Percentiles rank a stretch among this genome's conserved stretches.
These are phyloP conservation scores for Camarhynchus parvulus DNA, from an alignment of 2,113 vertebrate species.

Conservation along the genomic window DNA sequence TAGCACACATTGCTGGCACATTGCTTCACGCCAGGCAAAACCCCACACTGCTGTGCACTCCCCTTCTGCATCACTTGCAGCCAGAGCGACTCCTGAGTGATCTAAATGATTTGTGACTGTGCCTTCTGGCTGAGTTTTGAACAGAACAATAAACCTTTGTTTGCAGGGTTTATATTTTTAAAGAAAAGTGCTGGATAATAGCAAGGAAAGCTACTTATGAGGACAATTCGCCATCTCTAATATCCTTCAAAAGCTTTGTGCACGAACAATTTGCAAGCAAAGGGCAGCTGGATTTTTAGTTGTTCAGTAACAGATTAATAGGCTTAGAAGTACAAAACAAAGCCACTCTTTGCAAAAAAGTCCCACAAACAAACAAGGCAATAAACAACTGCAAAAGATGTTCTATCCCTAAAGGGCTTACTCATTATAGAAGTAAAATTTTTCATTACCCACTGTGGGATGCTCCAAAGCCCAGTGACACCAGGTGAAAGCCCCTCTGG, in stretches of 20 bases:
- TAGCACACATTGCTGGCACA: rapidly evolving
- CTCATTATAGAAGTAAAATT: neutral
- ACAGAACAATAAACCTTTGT: slow-evolving; percentile 40
- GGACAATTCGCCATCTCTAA: slow-evolving; percentile 4
- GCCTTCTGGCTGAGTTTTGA: slow-evolving; percentile 35
- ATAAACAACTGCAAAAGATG: neutral
- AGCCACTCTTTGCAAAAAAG: neutral
- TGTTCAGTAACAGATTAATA: slow-evolving; percentile 9
- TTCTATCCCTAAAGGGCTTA: neutral
- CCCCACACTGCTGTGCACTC: neutral
- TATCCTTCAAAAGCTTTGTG: slow-evolving; percentile 14
- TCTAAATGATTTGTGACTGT: neutral
- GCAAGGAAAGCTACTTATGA: slow-evolving; percentile 23
- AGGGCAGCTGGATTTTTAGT: neutral
- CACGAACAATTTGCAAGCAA: neutral
- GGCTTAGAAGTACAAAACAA: slow-evolving; percentile 10
- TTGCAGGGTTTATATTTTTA: neutral
- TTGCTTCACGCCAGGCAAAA: neutral
- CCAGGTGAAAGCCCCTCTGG: neutral
- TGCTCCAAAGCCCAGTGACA: neutral
- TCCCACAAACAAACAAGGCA: neutral
- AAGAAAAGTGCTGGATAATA: neutral
- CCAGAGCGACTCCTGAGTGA: neutral
- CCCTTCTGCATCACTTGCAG: neutral
- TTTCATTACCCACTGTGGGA: neutral